Base-by-base conservation (phyloP, 1,140 invertebrate species). In the Lysiphlebus fabarum region DNA sequence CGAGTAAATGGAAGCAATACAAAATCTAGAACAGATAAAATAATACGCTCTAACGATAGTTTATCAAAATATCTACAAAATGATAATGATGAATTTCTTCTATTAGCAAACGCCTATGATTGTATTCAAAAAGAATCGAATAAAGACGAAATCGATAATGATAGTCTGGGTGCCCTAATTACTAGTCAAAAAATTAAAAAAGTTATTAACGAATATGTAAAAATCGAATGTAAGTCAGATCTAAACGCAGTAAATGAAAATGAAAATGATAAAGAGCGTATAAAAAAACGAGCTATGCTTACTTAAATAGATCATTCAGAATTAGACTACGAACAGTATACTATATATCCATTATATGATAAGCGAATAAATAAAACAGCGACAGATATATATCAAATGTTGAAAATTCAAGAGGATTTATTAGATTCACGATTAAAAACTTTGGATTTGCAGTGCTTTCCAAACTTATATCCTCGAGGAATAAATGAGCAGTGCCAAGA, bases 401-500 rank as follows among this genome's bases (percentile, higher is more conserved):
- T 71, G 8, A 68, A 70, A 65, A 44, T 71, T 14, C 57, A 65
- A 36, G 67, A 67, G 12, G 26, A 37, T 37, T 60, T 65, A 49
- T 44, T 70, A 36, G 63, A 71, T 67, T 58, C 61, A 45, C 44
- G 61, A 37, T 17, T 59, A 10, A 56, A 70, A 44, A 7, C 34
- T 51, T 63, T 68, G 45, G 70, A 74, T 66, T 37, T 69, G 53
- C 62, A 59, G 59, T 74, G 68, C 66, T 74, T 67, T 61, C 68
- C 69, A 10, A 63, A 74, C 63, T 55, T 68, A 41, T 72, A 63
- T 61, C 68, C 68, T 2, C 63, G 62, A 17, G 70, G 67, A 8
- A 59, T 41, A 56, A 65, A 67, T 62, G 70, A 70, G 0, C 70
- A 71, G 42, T 48, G 62, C 58, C 43, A 65, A 42, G 11, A 64